These are phyloP conservation scores for Drosophila longiperda DNA, from an alignment of 2,888 invertebrate species.

Conservation along the genomic window DNA sequence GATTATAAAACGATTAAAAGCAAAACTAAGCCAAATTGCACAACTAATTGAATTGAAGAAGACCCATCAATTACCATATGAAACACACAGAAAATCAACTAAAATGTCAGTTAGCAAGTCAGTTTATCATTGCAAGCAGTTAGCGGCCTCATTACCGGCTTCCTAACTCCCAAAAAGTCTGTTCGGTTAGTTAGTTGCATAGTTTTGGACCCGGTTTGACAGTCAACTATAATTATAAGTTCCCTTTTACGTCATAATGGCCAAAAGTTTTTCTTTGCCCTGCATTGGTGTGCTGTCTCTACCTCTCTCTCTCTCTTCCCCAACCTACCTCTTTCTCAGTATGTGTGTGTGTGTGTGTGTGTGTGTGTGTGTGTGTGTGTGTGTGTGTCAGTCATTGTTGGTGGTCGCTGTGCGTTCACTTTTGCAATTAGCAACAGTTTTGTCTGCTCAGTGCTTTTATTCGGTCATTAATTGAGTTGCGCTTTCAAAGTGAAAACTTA, in stretches of 20 bases:
- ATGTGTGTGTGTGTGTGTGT: constrained; percentile 12
- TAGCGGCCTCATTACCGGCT: constrained; percentile 62
- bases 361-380: constrained; percentile 29
- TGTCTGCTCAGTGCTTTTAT: constrained; percentile 76
- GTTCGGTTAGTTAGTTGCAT: constrained; percentile 63
- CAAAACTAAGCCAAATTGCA: constrained; percentile 14
- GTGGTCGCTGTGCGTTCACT: constrained; percentile 41
- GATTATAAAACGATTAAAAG: constrained; percentile 37
- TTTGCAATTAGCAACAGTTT: constrained; percentile 81
- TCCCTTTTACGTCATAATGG: constrained; percentile 80
- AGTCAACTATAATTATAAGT: constrained; percentile 83
- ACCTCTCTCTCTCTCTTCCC: neutral
- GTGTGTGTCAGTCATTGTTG: constrained; percentile 42
- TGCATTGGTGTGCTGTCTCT: constrained; percentile 13
- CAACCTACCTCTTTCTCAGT: neutral
- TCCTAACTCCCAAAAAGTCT: constrained; percentile 63
- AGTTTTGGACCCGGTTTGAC: constrained; percentile 69
- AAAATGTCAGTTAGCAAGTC: constrained; percentile 19
- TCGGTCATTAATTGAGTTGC: constrained; percentile 77
- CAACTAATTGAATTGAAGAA: constrained; percentile 32
- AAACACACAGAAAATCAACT: constrained; percentile 1
- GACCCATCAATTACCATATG: constrained; percentile 55
- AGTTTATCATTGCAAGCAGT: constrained; percentile 46
- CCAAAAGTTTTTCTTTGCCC: constrained; percentile 66
- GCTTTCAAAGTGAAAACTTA: constrained; percentile 50